Percentiles rank a stretch among this genome's conserved stretches.
These are phyloP conservation scores for Takifugu ocellatus DNA, from an alignment of 2,797 vertebrate genomes.

Conservation along the genomic window DNA sequence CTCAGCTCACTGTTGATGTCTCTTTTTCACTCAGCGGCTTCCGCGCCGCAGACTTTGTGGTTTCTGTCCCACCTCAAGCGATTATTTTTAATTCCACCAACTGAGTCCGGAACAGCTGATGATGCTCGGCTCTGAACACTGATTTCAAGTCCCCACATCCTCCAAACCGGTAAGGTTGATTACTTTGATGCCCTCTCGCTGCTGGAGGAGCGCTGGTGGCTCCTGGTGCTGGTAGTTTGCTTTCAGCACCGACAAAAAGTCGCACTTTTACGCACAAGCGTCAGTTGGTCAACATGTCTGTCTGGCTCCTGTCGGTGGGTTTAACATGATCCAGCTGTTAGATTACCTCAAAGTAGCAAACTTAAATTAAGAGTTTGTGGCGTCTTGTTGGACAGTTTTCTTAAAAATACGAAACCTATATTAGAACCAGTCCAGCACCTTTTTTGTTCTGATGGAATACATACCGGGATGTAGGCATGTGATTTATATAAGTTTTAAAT, in stretches of 20 bases:
- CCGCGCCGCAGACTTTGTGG: conserved; percentile 59
- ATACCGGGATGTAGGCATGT: too few relatives aligned
- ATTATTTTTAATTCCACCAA: conserved; percentile 19
- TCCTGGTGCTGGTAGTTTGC: conserved; percentile 38
- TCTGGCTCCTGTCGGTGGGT: not conserved
- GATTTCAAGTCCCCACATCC: conserved; percentile 47
- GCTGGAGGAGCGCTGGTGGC: conserved; percentile 2
- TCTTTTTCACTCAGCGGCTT: conserved; percentile 22
- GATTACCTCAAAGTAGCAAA: not conserved
- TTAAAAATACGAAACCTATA: too few relatives aligned
- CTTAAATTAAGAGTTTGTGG: too few relatives aligned
- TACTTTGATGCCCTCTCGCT: conserved; percentile 35
- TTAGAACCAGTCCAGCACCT: too few relatives aligned
- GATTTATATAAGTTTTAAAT: too few relatives aligned
- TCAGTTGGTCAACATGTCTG: not conserved
- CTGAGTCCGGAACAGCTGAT: conserved; percentile 11
- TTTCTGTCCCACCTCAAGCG: conserved; percentile 36
- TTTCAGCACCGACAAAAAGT: conserved; percentile 11
- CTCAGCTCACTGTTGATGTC: conserved; percentile 47
- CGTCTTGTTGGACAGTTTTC: too few relatives aligned
- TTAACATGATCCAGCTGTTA: not conserved
- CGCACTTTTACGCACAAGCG: conserved; percentile 50
- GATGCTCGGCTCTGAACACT: conserved; percentile 46
- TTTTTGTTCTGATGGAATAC: too few relatives aligned
- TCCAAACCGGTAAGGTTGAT: conserved; percentile 70